Evolutionary conservation across 1,140 invertebrate genomes (phyloP).

Genomic region (Drosophila tristis): DNA sequence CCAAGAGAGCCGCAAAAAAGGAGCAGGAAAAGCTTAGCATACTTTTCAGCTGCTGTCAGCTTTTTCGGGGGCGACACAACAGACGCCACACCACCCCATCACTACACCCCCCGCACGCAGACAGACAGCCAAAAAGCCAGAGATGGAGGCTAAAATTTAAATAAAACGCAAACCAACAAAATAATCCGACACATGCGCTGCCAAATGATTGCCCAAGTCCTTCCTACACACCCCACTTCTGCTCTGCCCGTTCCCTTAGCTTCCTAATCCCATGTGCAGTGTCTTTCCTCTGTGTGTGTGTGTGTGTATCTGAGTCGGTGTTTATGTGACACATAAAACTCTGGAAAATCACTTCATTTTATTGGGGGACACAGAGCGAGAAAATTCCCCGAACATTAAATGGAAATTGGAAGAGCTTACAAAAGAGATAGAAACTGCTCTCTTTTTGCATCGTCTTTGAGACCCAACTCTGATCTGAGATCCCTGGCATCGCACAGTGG

Average conservation of each 20-base stretch:
- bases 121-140: constrained; percentile 9
- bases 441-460: no score
- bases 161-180: constrained; percentile 70
- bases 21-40: constrained; percentile 55
- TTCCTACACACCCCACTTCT: neutral
- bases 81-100: constrained; percentile 8
- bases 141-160: constrained; percentile 55
- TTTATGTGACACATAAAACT: constrained; percentile 46
- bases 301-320: constrained; percentile 11
- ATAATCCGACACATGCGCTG: constrained; percentile 81
- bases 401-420: constrained; percentile 48
- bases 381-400: constrained; percentile 37
- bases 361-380: constrained; percentile 39
- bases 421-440: neutral
- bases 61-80: constrained; percentile 55
- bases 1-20: constrained; percentile 14
- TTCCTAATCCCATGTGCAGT: constrained; percentile 64
- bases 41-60: constrained; percentile 73
- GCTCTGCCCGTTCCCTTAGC: neutral
- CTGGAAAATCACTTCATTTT: constrained; percentile 70
- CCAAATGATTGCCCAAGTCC: constrained; percentile 70
- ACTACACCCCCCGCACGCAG: neutral
- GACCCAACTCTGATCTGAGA: no score
- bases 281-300: constrained; percentile 27
- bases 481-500: neutral